Evolutionary conservation across 2,888 invertebrate genomes (phyloP).

Genomic region (Drosophila sordidapex): DNA sequence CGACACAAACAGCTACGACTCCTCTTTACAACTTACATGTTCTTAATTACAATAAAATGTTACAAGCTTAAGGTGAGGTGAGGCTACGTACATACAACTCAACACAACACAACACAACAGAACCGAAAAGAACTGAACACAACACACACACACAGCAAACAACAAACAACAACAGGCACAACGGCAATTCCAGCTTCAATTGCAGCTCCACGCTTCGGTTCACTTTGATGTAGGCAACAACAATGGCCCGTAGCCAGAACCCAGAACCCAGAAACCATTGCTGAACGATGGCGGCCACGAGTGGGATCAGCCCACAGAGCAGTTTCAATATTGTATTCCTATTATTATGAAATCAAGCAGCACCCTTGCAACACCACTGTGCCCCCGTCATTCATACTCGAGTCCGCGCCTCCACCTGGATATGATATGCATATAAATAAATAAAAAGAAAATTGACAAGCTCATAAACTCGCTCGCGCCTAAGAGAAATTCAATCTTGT

Average conservation of each 20-base stretch:
- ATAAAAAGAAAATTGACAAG: slow-evolving; percentile 75
- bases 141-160: slow-evolving; percentile 18
- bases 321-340: slow-evolving; percentile 59
- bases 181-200: slow-evolving; percentile 63
- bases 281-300: slow-evolving; percentile 43
- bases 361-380: background rate
- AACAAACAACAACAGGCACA: slow-evolving; percentile 32
- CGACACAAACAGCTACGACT: slow-evolving; percentile 60
- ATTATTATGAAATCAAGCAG: slow-evolving; percentile 73
- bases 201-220: slow-evolving; percentile 65
- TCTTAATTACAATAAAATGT: slow-evolving; percentile 77
- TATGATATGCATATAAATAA: slow-evolving; percentile 78
- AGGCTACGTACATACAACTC: slow-evolving; percentile 56
- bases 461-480: slow-evolving; percentile 78
- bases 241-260: slow-evolving; percentile 42
- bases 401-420: background rate
- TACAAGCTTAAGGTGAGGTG: slow-evolving; percentile 75
- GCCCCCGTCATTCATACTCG: background rate
- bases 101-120: slow-evolving; percentile 38
- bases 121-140: slow-evolving; percentile 10
- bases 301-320: slow-evolving; percentile 53
- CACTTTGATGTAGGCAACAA: slow-evolving; percentile 69
- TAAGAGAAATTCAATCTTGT: slow-evolving; percentile 77
- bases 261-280: slow-evolving; percentile 3
- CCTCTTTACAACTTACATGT: slow-evolving; percentile 78